A percentile compares a stretch with the other conserved stretches of the same genome.
Evolutionary conservation across 2,113 vertebrate genomes (phyloP).

Genomic region (Hymenochirus boettgeri): DNA sequence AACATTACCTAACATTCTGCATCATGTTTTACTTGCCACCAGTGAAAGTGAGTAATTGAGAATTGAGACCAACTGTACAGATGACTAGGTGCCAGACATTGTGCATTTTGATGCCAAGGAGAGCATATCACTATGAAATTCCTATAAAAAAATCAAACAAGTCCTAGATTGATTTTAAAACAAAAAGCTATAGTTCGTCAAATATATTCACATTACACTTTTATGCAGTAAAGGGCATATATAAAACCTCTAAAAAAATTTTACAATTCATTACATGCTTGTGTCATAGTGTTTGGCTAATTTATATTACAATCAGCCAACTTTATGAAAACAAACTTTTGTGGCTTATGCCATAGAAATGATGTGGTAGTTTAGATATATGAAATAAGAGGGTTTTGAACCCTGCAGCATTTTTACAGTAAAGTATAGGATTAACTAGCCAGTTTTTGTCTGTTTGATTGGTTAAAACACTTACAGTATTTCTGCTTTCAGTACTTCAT

Average conservation of each 20-base stretch:
- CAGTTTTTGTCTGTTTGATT: slow-evolving; percentile 36
- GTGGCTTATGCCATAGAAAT: slow-evolving; percentile 16
- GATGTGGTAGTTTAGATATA: slow-evolving; percentile 32
- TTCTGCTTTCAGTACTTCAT: slow-evolving; percentile 8
- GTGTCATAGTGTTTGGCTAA: slow-evolving; percentile 23
- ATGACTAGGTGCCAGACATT: slow-evolving; percentile 42
- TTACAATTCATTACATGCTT: slow-evolving; percentile 38
- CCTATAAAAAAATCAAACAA: slow-evolving; percentile 42
- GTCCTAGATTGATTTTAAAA: slow-evolving; percentile 40
- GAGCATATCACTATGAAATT: slow-evolving; percentile 41
- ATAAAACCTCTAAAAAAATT: slow-evolving; percentile 31
- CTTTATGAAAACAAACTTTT: slow-evolving; percentile 33
- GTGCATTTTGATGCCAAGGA: slow-evolving; percentile 37
- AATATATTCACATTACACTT: slow-evolving; percentile 39
- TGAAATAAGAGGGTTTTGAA: slow-evolving; percentile 16
- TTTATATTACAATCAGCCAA: slow-evolving; percentile 29
- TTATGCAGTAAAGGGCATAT: slow-evolving; percentile 40
- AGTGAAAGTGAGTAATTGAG: slow-evolving; percentile 41
- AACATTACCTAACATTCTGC: slow-evolving; percentile 41
- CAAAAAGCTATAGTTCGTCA: slow-evolving; percentile 40
- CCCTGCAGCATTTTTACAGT: slow-evolving; percentile 34
- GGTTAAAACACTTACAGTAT: slow-evolving; percentile 13
- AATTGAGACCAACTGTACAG: slow-evolving; percentile 32
- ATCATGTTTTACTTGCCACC: slow-evolving; percentile 41
- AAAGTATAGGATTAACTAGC: slow-evolving; percentile 30